Percentiles rank a stretch among this genome's conserved stretches.
phyloP scores from a whole-genome alignment of 2,113 vertebrate genomes.

The Ploceus nigricollis region DNA sequence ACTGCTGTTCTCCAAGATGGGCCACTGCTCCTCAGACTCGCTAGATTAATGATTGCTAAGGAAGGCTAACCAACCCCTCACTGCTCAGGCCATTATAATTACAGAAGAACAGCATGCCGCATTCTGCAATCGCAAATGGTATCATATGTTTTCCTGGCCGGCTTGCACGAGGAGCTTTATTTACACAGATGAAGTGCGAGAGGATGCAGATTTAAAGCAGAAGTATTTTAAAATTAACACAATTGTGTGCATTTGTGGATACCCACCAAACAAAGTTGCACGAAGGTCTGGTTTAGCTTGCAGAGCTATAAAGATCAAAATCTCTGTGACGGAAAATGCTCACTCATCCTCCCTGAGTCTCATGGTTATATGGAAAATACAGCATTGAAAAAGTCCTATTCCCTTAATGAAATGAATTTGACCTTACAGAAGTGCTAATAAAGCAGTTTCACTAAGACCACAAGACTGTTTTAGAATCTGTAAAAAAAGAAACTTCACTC shows the following conservation, averaged over 20 bases:
- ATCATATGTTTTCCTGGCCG: constrained; percentile 93
- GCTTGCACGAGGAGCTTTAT: constrained; percentile 48
- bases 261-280: not conserved
- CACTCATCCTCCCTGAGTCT: accelerated
- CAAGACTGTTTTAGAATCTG: not conserved
- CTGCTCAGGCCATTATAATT: constrained; percentile 88
- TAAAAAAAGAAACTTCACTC: not conserved
- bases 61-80: constrained; percentile 73
- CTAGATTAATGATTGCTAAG: constrained; percentile 79
- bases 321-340: not conserved
- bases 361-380: not conserved
- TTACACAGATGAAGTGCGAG: constrained; percentile 20
- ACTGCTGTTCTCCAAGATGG: constrained; percentile 75
- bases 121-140: constrained; percentile 90
- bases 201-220: not conserved
- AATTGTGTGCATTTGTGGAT: not conserved
- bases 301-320: not conserved
- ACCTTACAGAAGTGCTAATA: not conserved
- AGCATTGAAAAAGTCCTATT: not conserved
- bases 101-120: constrained; percentile 91
- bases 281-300: not conserved
- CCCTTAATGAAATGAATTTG: not conserved
- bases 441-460: not conserved
- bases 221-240: not conserved
- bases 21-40: constrained; percentile 54